Conservation (phyloP, 1,140 invertebrate genomes). For the Diachasmimorpha longicaudata region DNA sequence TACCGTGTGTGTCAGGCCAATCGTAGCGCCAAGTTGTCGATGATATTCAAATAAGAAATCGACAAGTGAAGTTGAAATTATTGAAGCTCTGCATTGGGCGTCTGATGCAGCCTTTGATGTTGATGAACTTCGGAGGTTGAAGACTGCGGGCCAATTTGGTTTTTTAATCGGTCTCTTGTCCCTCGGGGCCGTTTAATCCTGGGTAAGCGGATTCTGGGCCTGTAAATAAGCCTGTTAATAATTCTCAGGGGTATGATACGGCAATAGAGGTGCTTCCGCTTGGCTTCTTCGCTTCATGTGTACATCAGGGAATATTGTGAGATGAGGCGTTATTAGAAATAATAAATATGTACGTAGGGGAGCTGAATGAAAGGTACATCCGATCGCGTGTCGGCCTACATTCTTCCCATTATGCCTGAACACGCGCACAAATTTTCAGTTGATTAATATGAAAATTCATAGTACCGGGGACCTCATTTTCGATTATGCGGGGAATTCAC, state of each 20-base stretch:
- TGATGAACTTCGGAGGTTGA: neutral
- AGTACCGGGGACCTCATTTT: neutral
- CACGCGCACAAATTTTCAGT: neutral
- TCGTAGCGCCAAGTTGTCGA: neutral
- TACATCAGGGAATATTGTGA: neutral
- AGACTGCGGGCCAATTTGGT: neutral
- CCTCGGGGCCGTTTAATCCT: neutral
- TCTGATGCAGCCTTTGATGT: neutral
- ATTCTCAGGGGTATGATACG: neutral
- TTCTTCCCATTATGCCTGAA: conserved; percentile 1
- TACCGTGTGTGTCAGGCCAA: neutral
- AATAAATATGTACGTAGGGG: conserved; percentile 23
- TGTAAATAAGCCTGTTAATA: neutral
- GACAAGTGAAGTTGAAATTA: neutral
- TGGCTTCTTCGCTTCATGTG: neutral
- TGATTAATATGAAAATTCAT: neutral
- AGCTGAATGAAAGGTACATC: conserved; percentile 29
- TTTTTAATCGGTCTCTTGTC: too few relatives aligned
- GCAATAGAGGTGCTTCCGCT: neutral
- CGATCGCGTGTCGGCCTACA: conserved; percentile 34
- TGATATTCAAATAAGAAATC: neutral
- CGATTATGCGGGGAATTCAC: neutral
- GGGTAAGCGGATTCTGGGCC: neutral
- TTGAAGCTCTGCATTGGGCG: neutral
- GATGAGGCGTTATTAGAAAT: conserved; percentile 16